Evolutionary conservation across 2,888 invertebrate species (phyloP).

Genomic region (Agrypnus murinus): DNA sequence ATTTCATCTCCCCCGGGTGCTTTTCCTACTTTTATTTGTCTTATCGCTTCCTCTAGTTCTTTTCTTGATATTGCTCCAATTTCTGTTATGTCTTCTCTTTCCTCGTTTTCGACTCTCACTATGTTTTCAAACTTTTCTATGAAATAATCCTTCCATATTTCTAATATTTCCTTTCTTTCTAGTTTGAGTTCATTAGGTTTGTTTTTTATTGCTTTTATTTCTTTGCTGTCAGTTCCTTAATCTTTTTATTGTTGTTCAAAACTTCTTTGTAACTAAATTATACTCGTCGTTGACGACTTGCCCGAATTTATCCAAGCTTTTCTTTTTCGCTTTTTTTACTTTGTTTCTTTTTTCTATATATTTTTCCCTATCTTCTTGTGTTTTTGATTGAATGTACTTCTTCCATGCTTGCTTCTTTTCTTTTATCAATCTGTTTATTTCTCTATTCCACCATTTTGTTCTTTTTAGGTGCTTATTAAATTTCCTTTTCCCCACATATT

Average conservation of each 20-base stretch:
- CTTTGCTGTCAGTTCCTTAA: neutral
- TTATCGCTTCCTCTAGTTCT: neutral
- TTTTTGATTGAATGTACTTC: slow-evolving; percentile 19
- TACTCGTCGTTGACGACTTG: slow-evolving; percentile 4
- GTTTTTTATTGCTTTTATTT: slow-evolving; percentile 19
- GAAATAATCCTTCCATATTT: neutral
- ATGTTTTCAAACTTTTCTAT: slow-evolving; percentile 2
- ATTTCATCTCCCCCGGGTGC: neutral
- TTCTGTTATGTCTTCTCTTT: slow-evolving; percentile 6
- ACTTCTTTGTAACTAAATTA: slow-evolving; percentile 7
- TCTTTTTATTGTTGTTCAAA: slow-evolving; percentile 10
- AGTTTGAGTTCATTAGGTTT: slow-evolving; percentile 12
- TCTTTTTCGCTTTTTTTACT: slow-evolving; percentile 10
- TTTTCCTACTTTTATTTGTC: no score
- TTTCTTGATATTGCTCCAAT: neutral
- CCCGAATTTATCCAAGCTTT: slow-evolving; percentile 5
- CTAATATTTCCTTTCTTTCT: neutral
- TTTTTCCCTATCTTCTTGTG: slow-evolving; percentile 4
- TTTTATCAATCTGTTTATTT: slow-evolving; percentile 15
- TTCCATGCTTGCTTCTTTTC: slow-evolving; percentile 36
- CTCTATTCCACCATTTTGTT: no score
- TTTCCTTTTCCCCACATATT: slow-evolving; percentile 25
- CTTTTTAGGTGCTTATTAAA: slow-evolving; percentile 9
- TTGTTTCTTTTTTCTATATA: slow-evolving; percentile 23
- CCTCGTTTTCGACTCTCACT: neutral